Conservation (phyloP, 2,797 vertebrate genomes). For the Gallinago stenura region DNA sequence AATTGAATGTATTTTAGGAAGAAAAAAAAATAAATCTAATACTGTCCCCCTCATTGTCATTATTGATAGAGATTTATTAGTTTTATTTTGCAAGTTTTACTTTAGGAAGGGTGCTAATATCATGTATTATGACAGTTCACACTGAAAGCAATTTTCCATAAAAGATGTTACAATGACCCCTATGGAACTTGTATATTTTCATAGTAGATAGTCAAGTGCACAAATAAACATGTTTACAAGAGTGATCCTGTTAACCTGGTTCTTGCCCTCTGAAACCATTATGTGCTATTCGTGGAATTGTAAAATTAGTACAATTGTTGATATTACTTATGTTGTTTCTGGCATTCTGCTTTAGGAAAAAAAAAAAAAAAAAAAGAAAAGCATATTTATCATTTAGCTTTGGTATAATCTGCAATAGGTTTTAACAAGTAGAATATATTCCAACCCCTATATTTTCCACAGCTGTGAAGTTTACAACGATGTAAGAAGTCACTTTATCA, state of each 20-base stretch:
- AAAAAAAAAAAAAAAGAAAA: constrained; percentile 43
- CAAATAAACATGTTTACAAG: constrained; percentile 81
- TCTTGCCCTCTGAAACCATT: constrained; percentile 62
- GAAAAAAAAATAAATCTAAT: constrained; percentile 60
- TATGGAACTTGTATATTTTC: constrained; percentile 75
- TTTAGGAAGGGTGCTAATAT: constrained; percentile 77
- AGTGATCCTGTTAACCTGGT: constrained; percentile 73
- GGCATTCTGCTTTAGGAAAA: constrained; percentile 49
- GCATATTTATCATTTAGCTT: constrained; percentile 75
- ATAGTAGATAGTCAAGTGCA: constrained; percentile 78
- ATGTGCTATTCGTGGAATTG: constrained; percentile 66
- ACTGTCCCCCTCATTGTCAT: constrained; percentile 71
- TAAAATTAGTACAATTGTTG: constrained; percentile 73
- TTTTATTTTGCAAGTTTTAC: constrained; percentile 77
- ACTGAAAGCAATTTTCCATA: constrained; percentile 78
- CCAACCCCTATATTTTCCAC: constrained; percentile 76
- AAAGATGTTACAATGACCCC: constrained; percentile 81
- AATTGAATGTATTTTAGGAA: constrained; percentile 54
- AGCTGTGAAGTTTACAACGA: constrained; percentile 71
- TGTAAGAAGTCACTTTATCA: constrained; percentile 71
- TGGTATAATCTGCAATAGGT: constrained; percentile 78
- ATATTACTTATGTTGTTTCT: constrained; percentile 65
- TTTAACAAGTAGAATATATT: constrained; percentile 77
- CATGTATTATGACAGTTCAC: constrained; percentile 75
- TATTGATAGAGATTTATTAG: constrained; percentile 78